Evolutionary conservation across 2,888 invertebrate genomes (phyloP).

Genomic region (Hypomecis punctinalis): DNA sequence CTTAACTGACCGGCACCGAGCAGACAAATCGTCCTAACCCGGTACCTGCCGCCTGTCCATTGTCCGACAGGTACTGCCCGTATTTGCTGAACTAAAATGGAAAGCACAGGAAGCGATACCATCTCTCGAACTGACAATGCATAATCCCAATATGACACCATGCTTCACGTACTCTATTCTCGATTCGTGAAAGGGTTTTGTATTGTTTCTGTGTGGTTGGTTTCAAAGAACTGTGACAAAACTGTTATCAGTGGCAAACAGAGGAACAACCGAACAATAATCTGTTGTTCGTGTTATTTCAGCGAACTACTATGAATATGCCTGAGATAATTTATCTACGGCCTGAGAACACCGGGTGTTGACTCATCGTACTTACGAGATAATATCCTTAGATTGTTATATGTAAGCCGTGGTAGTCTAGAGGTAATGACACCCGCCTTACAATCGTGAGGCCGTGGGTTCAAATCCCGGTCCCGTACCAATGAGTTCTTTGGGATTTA

Average conservation of each 20-base stretch:
- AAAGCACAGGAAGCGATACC: constrained; percentile 73
- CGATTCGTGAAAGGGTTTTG: constrained; percentile 48
- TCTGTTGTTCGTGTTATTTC: not conserved
- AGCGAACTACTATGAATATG: no score
- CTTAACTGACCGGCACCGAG: constrained; percentile 68
- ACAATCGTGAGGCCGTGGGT: no score
- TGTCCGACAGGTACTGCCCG: constrained; percentile 50
- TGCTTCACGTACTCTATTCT: constrained; percentile 58
- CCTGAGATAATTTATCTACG: no score
- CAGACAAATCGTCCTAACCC: constrained; percentile 57
- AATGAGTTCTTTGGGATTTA: no score
- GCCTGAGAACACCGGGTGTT: no score
- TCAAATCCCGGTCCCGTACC: no score
- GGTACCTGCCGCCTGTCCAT: constrained; percentile 68
- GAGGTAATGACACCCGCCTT: no score
- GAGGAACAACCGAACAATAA: not conserved
- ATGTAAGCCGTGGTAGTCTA: no score
- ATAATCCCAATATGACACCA: constrained; percentile 65
- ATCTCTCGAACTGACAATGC: constrained; percentile 61
- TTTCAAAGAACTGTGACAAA: constrained; percentile 19
- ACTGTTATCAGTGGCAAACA: constrained; percentile 15
- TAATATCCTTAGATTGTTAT: no score
- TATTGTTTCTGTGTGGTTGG: constrained; percentile 27
- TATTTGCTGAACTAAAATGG: constrained; percentile 59
- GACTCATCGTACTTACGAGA: no score